Evolutionary conservation across 1,140 invertebrate species (phyloP), one percentile per base, ranked within the genome.

Genomic region (Drosophila novamexicana): DNA sequence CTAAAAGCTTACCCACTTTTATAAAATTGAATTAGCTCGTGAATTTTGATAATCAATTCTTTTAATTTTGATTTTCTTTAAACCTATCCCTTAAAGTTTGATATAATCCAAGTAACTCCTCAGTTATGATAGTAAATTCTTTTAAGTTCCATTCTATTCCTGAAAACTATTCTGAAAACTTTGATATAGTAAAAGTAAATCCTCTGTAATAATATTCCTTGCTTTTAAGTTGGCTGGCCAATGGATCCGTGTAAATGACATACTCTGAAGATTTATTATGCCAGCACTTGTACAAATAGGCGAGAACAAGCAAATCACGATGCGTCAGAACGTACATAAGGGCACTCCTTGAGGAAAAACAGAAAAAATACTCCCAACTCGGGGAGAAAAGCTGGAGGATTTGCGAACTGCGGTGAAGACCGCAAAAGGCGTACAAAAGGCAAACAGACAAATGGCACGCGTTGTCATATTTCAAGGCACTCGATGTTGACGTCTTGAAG

Each of bases 381-480:
- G 3, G 1, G 37, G 18, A 9, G 12, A 37, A 62, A 18, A 18
- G 5, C 36, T 62, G 32, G 59, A 49, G 45, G 62, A 76, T 58
- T 64, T 50, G 63, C 18, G 40, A 14, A 7, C 40, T 14, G 39
- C 29, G 54, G 58, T 49, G 36, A 61, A 45, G 47, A 82, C 82
- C 79, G 37, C 83, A 86, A 88, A 76, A 78, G 82, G 77, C 70
- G 63, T 69, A 59, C 63, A 62, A 47, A 65, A 68, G 77, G 81
- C 63, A 84, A 84, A 81, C 75, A 84, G 68, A 69, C 59, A 86
- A 88, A 88, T 89, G 74, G 73, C 83, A 88, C 79, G 80, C 84
- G 65, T 66, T 88, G 79, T 82, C 82, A 85, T 81, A 85, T 83
- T 76, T 83, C 22, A 50, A 44, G 39, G 32, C 57, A 59, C 63